phyloP scores from a whole-genome alignment of 2,113 vertebrate species.

The Muntiacus muntjak region DNA sequence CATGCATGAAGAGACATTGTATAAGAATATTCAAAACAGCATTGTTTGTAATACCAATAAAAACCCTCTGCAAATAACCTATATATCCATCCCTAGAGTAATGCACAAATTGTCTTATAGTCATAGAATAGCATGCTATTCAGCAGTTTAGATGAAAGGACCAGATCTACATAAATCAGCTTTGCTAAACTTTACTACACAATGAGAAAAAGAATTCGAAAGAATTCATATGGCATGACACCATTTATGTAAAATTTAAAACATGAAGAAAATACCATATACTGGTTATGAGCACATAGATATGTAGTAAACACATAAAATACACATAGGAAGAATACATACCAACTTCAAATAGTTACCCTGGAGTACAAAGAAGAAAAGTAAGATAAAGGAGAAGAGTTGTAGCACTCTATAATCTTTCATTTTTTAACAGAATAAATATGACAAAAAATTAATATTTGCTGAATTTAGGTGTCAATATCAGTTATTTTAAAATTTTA shows the following conservation, averaged over 20 bases:
- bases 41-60: background rate
- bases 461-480: background rate
- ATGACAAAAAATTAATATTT: background rate
- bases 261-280: background rate
- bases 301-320: background rate
- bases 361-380: background rate
- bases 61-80: background rate
- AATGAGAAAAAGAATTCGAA: background rate
- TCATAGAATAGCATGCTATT: background rate
- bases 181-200: background rate
- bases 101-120: background rate
- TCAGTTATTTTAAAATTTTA: background rate
- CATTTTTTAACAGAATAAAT: conserved; percentile 17
- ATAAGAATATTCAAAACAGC: background rate
- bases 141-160: background rate
- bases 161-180: background rate
- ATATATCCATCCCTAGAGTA: background rate
- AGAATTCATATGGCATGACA: background rate
- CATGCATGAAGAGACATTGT: background rate
- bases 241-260: conserved; percentile 14
- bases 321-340: background rate
- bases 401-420: background rate
- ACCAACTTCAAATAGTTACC: background rate
- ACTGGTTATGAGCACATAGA: background rate
- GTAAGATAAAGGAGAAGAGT: background rate